Percentiles rank a stretch among this genome's conserved stretches.
Evolutionary conservation across 1,140 invertebrate species (phyloP).

Genomic region (Zaprionus lachaisei): DNA sequence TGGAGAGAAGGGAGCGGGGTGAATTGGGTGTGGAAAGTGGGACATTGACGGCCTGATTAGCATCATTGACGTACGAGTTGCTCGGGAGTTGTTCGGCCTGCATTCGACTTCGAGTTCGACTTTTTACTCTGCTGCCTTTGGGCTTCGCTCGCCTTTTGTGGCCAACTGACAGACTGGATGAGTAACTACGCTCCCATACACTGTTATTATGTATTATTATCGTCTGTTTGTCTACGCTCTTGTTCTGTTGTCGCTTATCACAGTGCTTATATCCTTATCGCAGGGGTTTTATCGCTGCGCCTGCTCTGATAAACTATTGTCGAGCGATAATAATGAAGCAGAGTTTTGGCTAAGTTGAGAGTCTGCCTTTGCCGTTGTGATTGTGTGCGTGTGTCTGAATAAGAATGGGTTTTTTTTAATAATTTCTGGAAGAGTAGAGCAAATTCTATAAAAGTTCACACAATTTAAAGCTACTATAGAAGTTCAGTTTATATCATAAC

Average conservation of each 20-base stretch:
- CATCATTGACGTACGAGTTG: slow-evolving; percentile 65
- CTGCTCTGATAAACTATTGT: slow-evolving; percentile 74
- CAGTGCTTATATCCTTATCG: slow-evolving; percentile 72
- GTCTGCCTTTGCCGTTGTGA: slow-evolving; percentile 4
- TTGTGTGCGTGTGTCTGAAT: slow-evolving; percentile 9
- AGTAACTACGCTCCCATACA: slow-evolving; percentile 38
- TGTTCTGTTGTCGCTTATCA: slow-evolving; percentile 60
- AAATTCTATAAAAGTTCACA: background rate
- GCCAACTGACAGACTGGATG: slow-evolving; percentile 54
- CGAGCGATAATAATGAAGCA: slow-evolving; percentile 65
- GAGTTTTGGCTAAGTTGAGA: slow-evolving; percentile 45
- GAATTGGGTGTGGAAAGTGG: slow-evolving; percentile 26
- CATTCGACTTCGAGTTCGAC: slow-evolving; percentile 47
- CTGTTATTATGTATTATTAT: slow-evolving; percentile 78
- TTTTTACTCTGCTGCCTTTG: background rate
- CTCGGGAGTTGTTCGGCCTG: slow-evolving; percentile 55
- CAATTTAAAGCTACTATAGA: background rate
- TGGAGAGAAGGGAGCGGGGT: background rate
- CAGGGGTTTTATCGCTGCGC: slow-evolving; percentile 59
- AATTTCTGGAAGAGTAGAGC: background rate
- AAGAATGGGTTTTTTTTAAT: slow-evolving; percentile 34
- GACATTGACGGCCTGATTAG: slow-evolving; percentile 66
- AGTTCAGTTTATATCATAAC: no score
- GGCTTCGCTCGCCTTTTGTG: slow-evolving; percentile 47
- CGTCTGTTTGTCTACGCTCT: slow-evolving; percentile 71